A percentile compares a stretch with the other conserved stretches of the same genome.
phyloP scores from a whole-genome alignment of 2,888 invertebrate species.

The Steinernema scapterisci region DNA sequence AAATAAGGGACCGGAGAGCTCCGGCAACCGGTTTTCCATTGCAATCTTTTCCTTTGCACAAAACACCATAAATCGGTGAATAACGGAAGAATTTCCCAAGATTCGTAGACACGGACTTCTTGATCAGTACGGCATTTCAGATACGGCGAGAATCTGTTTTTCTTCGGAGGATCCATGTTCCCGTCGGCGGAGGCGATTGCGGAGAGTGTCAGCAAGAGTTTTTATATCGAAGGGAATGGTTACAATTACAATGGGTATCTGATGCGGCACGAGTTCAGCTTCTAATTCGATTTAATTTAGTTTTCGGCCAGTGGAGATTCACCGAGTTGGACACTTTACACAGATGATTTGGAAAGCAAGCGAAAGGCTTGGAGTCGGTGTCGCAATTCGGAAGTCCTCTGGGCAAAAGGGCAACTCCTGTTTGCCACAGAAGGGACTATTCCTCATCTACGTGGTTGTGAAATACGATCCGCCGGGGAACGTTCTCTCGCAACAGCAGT shows the following conservation, averaged over 20 bases:
- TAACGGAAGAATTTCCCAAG: neutral
- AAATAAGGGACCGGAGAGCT: neutral
- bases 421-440: conserved; percentile 33
- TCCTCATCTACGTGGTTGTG: conserved; percentile 54
- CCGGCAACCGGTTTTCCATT: neutral
- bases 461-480: conserved; percentile 62
- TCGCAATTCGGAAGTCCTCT: conserved; percentile 43
- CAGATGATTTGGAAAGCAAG: conserved; percentile 60
- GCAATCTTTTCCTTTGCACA: neutral
- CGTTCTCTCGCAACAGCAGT: conserved; percentile 46
- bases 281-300: conserved; percentile 38
- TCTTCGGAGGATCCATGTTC: conserved; percentile 49
- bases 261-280: neutral
- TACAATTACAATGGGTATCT: conserved; percentile 56
- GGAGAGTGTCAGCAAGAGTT: conserved; percentile 55
- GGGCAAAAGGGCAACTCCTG: conserved; percentile 38
- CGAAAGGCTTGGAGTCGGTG: conserved; percentile 57
- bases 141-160: conserved; percentile 63
- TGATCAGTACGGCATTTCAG: conserved; percentile 40
- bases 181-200: conserved; percentile 51
- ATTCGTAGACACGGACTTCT: neutral
- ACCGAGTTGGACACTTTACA: conserved; percentile 61
- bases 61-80: neutral
- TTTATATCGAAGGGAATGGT: conserved; percentile 57
- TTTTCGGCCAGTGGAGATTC: conserved; percentile 48